Evolutionary conservation across 2,797 vertebrate species (phyloP), one percentile per base, ranked within the genome.

Genomic region (Squalus acanthias): DNA sequence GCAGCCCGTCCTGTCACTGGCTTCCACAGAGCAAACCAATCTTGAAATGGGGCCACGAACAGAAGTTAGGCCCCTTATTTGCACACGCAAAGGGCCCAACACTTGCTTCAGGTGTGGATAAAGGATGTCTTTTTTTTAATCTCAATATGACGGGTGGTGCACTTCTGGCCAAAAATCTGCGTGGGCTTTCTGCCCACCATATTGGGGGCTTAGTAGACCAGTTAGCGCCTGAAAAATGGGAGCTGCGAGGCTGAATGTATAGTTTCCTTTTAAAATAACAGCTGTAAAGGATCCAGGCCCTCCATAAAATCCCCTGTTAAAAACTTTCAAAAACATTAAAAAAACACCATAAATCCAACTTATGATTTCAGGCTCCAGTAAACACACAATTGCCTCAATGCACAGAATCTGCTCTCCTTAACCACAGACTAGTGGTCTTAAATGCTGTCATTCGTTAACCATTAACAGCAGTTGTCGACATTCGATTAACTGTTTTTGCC

Each of bases 401-500:
- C 22, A 50, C 65, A 94, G 17, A 95, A 70, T 39, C 65, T 20
- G 39, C 92, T 70, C 24, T 95, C 33, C 39, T 17, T 70, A 50
- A 50, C 67, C 92, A 69, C 92, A 63, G 20, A 24, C 92, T 70
- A 69, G 67, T 70, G 67, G 46, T 95, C 92, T 70, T 69, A 22
- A 95, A 95, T 95, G 92, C 39, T 95, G 92, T 29, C n/a, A 70
- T 50, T 24, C 67, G 39, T 95, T 95, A 95, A 95, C 92, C 46
- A 95, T 95, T 95, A 95, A 24, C 92, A 95, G 39, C 63, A 95
- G 53, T 70, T 69, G 24, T 50, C 39, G 92, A 39, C 39, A 95
- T 69, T 69, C 67, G n/a, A 95, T 69, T 70, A 9, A 39, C 22
- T 95, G 13, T 50, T 24, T 95, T 26, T 46, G 39, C 46, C 92